Base-by-base conservation (phyloP, 2,113 vertebrate species). In the Hiodon alosoides region DNA sequence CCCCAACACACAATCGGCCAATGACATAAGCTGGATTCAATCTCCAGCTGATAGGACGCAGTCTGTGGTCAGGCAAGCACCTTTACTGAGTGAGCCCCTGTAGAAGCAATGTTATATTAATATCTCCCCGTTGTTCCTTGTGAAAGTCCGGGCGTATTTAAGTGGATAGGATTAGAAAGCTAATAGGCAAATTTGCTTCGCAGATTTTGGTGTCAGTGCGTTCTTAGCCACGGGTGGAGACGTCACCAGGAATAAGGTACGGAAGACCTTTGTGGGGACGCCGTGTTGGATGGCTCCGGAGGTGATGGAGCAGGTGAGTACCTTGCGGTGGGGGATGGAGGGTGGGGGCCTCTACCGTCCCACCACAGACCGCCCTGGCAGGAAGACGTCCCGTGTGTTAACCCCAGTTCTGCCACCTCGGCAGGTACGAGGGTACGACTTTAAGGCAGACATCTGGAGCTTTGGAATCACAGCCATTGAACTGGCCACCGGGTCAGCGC, bases 211-310 rank as follows among this genome's bases (percentile, higher is more conserved):
- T 3, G 97, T 99, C 51, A 99, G 97, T 81, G 93, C 96, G 16
- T 99, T 99, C 88, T 87, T 99, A 82, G 91, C 96, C 64, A 96
- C 97, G 0, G 96, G 97, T 71, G 97, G 97, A 47, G 97, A 99
- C 75, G 94, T 99, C 81, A 98, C 97, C 4, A 93, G 97, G 85
- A 95, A 98, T 87, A 99, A 99, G 95, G 97, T 99, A 69, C 91
- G 97, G 76, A 99, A 99, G 87, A 99, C 97, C 0, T 99, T 99
- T 89, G 97, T 99, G 75, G 97, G 97, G 52, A 99, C 97, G 65
- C 97, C 97, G 0, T 99, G 97, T 85, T 99, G 97, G 97, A 99
- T 99, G 97, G 97, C 97, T n/a, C 97, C 97, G 55, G 97, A 99
- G 90, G 97, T 99, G 81, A 99, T 99, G 97, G 97, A 99, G 83